phyloP scores from a whole-genome alignment of 2,888 invertebrate genomes.

The Drosophila paramelanica region DNA sequence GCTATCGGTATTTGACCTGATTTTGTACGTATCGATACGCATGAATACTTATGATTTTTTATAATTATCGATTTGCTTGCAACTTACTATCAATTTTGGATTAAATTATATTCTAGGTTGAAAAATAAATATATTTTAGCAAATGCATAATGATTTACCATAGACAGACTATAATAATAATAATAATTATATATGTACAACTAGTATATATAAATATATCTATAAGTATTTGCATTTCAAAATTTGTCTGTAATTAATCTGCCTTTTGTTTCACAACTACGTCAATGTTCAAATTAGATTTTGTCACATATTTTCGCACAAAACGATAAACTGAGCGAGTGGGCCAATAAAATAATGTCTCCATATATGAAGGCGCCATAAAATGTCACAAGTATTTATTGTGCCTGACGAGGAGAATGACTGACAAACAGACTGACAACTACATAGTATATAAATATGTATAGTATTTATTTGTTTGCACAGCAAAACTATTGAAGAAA shows the following conservation, averaged over 20 bases:
- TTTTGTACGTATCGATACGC: too few relatives aligned
- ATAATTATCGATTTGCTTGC: too few relatives aligned
- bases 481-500: constrained; percentile 63
- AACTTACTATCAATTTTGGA: too few relatives aligned
- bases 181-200: background rate
- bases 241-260: constrained; percentile 5
- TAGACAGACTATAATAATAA: background rate
- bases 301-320: constrained; percentile 38
- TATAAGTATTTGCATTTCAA: constrained; percentile 1
- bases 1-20: too few relatives aligned
- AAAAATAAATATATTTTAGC: background rate
- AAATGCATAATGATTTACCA: background rate
- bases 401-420: constrained; percentile 5
- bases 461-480: constrained; percentile 57
- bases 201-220: background rate
- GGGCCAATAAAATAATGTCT: constrained; percentile 38
- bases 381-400: constrained; percentile 31
- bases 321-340: constrained; percentile 18
- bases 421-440: constrained; percentile 25
- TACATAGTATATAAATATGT: constrained; percentile 14
- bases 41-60: too few relatives aligned
- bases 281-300: constrained; percentile 34
- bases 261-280: background rate
- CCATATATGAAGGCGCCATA: constrained; percentile 44
- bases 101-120: too few relatives aligned